These are phyloP conservation scores for Macroglossus sobrinus DNA, from an alignment of 2,113 vertebrate species.

Conservation along the genomic window DNA sequence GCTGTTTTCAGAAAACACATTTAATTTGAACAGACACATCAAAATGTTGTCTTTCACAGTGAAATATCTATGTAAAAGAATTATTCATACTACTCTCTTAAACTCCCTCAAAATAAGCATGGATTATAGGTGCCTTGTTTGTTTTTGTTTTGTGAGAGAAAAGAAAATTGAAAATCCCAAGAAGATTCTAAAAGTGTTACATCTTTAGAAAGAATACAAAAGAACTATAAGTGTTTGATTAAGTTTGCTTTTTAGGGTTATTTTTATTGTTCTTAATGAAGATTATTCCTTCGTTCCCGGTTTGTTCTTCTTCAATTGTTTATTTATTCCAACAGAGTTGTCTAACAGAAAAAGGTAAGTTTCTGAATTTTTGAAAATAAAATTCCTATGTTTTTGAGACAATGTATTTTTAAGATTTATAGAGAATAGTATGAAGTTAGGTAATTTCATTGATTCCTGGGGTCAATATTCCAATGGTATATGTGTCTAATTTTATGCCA, in stretches of 20 bases:
- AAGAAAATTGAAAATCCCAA: neutral
- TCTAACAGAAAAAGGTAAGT: neutral
- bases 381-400: neutral
- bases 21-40: slow-evolving; percentile 33
- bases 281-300: neutral
- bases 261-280: neutral
- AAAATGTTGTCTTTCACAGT: slow-evolving; percentile 5
- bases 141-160: slow-evolving; percentile 29
- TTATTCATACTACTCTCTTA: neutral
- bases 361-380: neutral
- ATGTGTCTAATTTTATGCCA: too few relatives aligned
- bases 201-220: slow-evolving; percentile 39
- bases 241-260: neutral
- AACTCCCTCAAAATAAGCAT: neutral
- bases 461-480: neutral
- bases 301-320: slow-evolving; percentile 26
- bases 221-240: neutral
- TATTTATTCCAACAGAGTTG: slow-evolving; percentile 2
- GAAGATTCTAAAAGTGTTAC: neutral
- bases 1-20: slow-evolving; percentile 49
- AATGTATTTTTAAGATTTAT: neutral
- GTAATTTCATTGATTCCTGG: neutral
- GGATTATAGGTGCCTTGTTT: neutral
- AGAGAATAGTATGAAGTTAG: neutral
- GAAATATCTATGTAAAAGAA: neutral